Evolutionary conservation across 2,113 vertebrate genomes (phyloP), one percentile per base, ranked within the genome.

Genomic region (Barnardius zonarius): DNA sequence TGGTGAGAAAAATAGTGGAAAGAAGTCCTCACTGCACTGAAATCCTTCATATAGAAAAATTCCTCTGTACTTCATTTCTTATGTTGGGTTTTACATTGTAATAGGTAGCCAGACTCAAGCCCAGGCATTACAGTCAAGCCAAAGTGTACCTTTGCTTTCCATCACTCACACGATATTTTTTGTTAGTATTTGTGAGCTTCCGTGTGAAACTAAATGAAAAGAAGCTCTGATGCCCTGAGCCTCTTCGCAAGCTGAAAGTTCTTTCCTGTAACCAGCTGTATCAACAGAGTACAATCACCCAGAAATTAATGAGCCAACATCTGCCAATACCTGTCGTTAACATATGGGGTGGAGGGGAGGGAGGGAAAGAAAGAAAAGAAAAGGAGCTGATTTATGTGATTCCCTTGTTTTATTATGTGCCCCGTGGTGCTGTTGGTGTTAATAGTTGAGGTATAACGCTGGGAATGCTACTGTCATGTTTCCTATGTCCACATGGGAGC

Each of bases 401-500:
- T 86, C 13, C 6, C 35, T 77, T 37, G 37, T 28, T 77, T 28
- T 41, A 17, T 62, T 69, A 15, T 44, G 83, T 74, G 35, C 8
- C 35, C 11, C 35, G 8, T 48, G 19, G 11, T 24, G 16, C 2
- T 25, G 19, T 24, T 6, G 17, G 24, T 12, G 10, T 22, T 31
- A 22, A 8, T 6, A 1, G 22, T 2, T 5, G 37, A 67, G 31
- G 24, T 30, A 17, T 6, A 59, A 39, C 14, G 9, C 51, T 1
- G 13, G 49, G 22, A 83, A 51, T 15, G 5, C 11, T 57, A 7
- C n/a, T 92, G 95, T 30, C 74, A 44, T 82, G 35, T 84, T 66
- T 89, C 27, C 43, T 33, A 44, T 30, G 69, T 54, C 95, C 95
- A 93, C 95, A 57, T 3, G 91, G 81, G 94, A 87, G 95, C 96